Conservation (phyloP, 2,113 vertebrate species). For the Actinemys pallida region DNA sequence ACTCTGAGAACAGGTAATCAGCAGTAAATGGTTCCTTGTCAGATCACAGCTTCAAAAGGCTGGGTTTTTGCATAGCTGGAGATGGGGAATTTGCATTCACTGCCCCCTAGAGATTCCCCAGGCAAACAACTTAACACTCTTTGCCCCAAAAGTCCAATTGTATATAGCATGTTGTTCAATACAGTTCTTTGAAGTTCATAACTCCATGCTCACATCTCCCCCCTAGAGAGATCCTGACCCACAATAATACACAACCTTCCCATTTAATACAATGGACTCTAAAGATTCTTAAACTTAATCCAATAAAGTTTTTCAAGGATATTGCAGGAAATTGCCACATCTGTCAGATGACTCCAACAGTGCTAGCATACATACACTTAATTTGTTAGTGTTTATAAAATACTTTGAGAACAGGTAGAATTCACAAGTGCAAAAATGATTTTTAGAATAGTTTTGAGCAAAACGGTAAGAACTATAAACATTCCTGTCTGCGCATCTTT, state of each 20-base stretch:
- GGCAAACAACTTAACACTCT: no score
- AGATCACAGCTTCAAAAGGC: no score
- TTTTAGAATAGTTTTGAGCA: conserved; percentile 2
- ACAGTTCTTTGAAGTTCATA: neutral
- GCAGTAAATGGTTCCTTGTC: no score
- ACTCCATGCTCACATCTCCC: neutral
- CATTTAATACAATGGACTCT: neutral
- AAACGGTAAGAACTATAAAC: neutral
- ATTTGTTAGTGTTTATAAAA: neutral
- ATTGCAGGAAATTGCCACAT: neutral
- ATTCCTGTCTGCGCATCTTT: neutral
- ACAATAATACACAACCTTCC: neutral
- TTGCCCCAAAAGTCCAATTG: no score
- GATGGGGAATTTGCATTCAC: no score
- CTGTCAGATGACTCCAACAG: neutral
- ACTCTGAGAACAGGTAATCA: no score
- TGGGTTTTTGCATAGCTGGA: no score
- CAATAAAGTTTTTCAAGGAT: neutral
- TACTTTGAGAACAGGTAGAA: neutral
- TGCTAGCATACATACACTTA: neutral
- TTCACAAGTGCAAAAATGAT: neutral
- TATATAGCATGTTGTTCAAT: no score
- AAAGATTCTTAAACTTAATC: neutral
- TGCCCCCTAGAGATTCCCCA: no score
- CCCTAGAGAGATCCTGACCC: neutral